Base-by-base conservation (phyloP, 1,140 invertebrate genomes). In the Temnothorax nylanderi region DNA sequence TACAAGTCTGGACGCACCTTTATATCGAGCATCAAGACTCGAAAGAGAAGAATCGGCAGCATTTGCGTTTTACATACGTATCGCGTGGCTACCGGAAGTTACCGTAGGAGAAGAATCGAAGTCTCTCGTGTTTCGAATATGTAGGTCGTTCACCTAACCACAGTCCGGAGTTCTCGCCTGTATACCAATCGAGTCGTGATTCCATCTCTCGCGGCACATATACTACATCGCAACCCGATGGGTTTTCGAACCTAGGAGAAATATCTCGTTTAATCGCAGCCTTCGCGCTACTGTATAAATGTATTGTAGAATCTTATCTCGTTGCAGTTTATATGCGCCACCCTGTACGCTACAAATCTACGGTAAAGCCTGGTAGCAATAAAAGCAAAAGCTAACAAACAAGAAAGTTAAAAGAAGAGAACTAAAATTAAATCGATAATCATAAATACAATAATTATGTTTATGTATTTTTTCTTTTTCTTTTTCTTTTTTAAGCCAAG, bases 61-160 rank as follows among this genome's bases (percentile, higher is more conserved):
- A 84, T 84, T 84, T 84, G 80, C 69, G 69, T 84, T 72, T 74
- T 74, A 74, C 78, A 81, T 81, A 81, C 54, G 69, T 74, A 84
- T 84, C 69, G 80, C 69, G 80, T 75, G 80, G 69, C 69, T 41
- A 18, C 69, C 80, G 80, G 54, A 75, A 84, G 80, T 75, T 75
- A 74, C 32, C 69, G 69, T 75, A 47, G 47, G 54, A 84, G 80
- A 84, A 84, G 69, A 84, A 75, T 84, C 69, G 69, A 84, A 84
- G 80, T 84, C 69, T 82, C 80, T 84, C 80, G 80, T 84, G 69
- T 60, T 74, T 74, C 47, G 41, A 60, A 74, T 74, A 84, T 84
- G 80, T 84, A 84, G 80, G 69, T 84, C 80, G 80, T 84, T 84
- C 80, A 32, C 44, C 41, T 84, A 84, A 84, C 80, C 80, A 47